Evolutionary conservation across 1,140 invertebrate genomes (phyloP).

Genomic region (Pinna nobilis): DNA sequence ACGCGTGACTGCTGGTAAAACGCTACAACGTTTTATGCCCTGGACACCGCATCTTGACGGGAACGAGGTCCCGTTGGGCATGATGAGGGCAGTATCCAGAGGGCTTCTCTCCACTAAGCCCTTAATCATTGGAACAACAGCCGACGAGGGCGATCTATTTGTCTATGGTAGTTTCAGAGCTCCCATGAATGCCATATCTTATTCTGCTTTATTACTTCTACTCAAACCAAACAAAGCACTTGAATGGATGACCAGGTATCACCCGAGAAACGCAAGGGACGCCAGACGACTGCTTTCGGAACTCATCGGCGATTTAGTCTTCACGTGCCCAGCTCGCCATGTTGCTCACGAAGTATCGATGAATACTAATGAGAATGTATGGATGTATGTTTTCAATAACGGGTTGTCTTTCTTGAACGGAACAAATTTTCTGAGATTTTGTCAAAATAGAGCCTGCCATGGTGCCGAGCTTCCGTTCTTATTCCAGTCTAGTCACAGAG

Average conservation of each 20-base stretch:
- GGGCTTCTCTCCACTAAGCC: conserved; percentile 28
- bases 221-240: conserved; percentile 33
- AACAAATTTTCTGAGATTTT: conserved; percentile 25
- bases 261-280: conserved; percentile 12
- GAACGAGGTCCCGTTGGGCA: conserved; percentile 26
- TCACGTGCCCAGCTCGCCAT: conserved; percentile 35
- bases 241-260: conserved; percentile 17
- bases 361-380: conserved; percentile 17
- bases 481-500: conserved; percentile 36
- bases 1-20: not conserved
- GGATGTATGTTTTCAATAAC: conserved; percentile 47
- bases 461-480: conserved; percentile 49
- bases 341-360: conserved; percentile 5
- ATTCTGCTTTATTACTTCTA: conserved; percentile 16
- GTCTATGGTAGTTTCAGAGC: conserved; percentile 24
- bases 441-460: conserved; percentile 43
- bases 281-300: conserved; percentile 19
- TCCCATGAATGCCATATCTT: conserved; percentile 12
- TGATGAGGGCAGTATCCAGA: conserved; percentile 21
- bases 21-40: conserved; percentile 34
- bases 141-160: conserved; percentile 36
- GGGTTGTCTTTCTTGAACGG: conserved; percentile 28
- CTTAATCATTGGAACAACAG: conserved; percentile 46
- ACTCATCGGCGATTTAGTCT: conserved; percentile 43
- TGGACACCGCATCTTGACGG: conserved; percentile 46